Evolutionary conservation across 2,888 invertebrate species (phyloP).

Genomic region (Leucophenga montana): DNA sequence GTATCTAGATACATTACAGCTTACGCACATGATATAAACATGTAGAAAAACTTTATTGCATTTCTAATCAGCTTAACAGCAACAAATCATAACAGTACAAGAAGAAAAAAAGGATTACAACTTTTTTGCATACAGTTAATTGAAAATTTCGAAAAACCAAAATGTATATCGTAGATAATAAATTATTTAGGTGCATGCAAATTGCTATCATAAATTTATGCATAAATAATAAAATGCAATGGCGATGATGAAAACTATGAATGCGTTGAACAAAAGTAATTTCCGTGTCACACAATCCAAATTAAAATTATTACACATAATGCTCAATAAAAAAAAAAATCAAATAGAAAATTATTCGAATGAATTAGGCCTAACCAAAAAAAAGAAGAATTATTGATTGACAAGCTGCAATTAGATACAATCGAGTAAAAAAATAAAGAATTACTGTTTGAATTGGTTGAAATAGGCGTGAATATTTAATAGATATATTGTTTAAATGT

Average conservation of each 20-base stretch:
- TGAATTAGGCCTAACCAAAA: conserved; percentile 9
- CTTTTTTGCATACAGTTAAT: background rate
- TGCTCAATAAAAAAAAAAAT: background rate
- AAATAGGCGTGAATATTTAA: too few species aligned
- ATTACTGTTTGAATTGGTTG: background rate
- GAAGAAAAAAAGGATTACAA: background rate
- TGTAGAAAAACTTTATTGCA: conserved; percentile 2
- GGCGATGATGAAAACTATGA: background rate
- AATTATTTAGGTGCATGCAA: conserved; percentile 5
- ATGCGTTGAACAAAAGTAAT: background rate
- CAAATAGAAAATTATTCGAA: background rate
- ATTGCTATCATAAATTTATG: background rate
- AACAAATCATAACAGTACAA: background rate
- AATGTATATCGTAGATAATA: background rate
- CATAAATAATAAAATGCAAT: conserved; percentile 13
- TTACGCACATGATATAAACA: background rate
- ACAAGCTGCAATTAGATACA: conserved; percentile 14
- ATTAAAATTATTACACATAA: background rate
- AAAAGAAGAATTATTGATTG: conserved; percentile 7
- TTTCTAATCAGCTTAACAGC: conserved; percentile 6
- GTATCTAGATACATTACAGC: too few species aligned
- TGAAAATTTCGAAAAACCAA: conserved; percentile 12
- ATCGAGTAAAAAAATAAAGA: conserved; percentile 1
- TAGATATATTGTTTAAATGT: background rate
- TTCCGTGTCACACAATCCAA: background rate